These are phyloP conservation scores for Batillaria attramentaria DNA, from an alignment of 1,140 invertebrate species.

Conservation along the genomic window DNA sequence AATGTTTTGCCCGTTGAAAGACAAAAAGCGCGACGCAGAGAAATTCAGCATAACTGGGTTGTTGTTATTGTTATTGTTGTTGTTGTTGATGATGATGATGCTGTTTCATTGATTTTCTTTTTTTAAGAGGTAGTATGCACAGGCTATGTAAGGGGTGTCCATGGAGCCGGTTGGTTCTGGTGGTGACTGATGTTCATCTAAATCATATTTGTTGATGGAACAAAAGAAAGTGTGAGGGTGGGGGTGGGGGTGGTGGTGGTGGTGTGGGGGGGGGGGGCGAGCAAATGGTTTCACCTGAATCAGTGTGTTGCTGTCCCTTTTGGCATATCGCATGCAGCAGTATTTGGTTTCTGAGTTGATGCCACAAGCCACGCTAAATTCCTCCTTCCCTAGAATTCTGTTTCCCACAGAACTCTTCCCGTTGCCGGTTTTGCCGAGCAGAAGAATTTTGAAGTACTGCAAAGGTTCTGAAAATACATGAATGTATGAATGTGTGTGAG, in stretches of 20 bases:
- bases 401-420: slow-evolving; percentile 49
- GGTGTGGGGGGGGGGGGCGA: background rate
- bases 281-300: background rate
- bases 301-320: background rate
- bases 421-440: slow-evolving; percentile 46
- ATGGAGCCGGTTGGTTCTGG: background rate
- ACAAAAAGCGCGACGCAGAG: background rate
- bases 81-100: background rate
- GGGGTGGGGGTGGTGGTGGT: background rate
- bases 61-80: background rate
- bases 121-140: background rate
- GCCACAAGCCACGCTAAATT: slow-evolving; percentile 17
- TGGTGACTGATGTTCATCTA: background rate
- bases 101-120: background rate
- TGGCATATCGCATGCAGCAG: no score
- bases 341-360: no score
- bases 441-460: background rate
- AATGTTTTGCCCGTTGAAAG: background rate
- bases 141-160: background rate
- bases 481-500: background rate
- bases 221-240: background rate
- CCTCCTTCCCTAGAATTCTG: slow-evolving; percentile 35
- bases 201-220: background rate
- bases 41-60: background rate
- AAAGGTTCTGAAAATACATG: background rate